These are phyloP conservation scores for Lochmaea capreae DNA, from an alignment of 2,888 invertebrate species.

Conservation along the genomic window DNA sequence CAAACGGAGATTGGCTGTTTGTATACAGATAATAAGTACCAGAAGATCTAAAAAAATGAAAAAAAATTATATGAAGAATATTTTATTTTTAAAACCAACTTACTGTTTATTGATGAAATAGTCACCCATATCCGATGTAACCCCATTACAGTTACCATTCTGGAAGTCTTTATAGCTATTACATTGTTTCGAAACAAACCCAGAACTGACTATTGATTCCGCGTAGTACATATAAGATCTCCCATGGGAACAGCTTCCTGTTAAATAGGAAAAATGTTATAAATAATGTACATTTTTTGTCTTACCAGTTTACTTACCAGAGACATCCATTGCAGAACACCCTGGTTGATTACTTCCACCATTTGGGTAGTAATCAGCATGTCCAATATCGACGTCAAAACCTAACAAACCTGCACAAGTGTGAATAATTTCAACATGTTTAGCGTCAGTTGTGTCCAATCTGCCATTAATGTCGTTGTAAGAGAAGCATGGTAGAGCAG, in stretches of 20 bases:
- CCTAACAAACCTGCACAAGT: conserved; percentile 50
- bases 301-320: conserved; percentile 24
- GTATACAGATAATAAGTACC: conserved; percentile 75
- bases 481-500: conserved; percentile 55
- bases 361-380: conserved; percentile 60
- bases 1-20: conserved; percentile 68
- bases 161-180: neutral
- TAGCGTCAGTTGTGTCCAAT: conserved; percentile 56
- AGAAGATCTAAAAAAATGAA: conserved; percentile 54
- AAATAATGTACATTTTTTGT: neutral
- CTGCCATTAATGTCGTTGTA: conserved; percentile 48
- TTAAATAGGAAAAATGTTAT: neutral
- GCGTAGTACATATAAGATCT: conserved; percentile 64
- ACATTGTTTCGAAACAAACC: conserved; percentile 44
- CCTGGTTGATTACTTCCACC: conserved; percentile 57
- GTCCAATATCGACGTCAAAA: conserved; percentile 51
- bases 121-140: neutral
- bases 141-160: neutral
- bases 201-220: conserved; percentile 60
- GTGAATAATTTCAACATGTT: conserved; percentile 59
- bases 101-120: neutral
- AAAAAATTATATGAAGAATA: neutral
- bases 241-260: conserved; percentile 63
- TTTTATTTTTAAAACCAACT: neutral
- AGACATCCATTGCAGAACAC: conserved; percentile 51